Conservation (phyloP, 2,113 vertebrate genomes). For the Oryzias melastigma region DNA sequence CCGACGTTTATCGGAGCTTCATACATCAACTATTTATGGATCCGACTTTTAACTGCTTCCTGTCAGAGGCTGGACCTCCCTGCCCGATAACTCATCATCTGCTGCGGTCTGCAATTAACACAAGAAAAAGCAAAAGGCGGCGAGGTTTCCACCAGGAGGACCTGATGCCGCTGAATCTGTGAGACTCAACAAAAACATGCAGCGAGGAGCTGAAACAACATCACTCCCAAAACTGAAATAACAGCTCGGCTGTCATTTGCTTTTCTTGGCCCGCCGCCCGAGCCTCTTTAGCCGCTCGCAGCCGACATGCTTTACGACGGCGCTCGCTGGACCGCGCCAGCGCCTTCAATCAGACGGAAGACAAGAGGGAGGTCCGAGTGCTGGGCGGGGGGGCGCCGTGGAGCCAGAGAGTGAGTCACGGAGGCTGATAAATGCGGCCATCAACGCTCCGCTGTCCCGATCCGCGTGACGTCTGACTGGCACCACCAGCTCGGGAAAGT, state of each 20-base stretch:
- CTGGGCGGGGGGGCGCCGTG: constrained; percentile 22
- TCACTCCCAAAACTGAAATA: constrained; percentile 28
- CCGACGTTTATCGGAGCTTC: no score
- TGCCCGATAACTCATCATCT: constrained; percentile 7
- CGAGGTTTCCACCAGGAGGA: constrained; percentile 24
- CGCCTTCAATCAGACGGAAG: constrained; percentile 51
- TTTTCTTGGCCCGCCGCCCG: constrained; percentile 27
- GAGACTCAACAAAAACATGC: constrained; percentile 30
- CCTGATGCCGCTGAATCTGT: constrained; percentile 8
- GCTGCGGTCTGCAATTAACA: constrained; percentile 18
- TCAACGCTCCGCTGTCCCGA: constrained; percentile 3
- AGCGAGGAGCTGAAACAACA: constrained; percentile 49
- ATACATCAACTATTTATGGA: no score
- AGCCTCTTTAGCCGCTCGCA: constrained; percentile 30
- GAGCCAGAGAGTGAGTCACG: constrained; percentile 14
- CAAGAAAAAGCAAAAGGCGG: constrained; percentile 25
- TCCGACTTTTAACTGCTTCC: no score
- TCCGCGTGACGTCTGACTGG: no score
- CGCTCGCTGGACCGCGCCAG: constrained; percentile 22
- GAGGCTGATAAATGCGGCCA: constrained; percentile 19
- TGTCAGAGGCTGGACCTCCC: no score
- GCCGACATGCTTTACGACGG: constrained; percentile 39
- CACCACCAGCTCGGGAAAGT: no score
- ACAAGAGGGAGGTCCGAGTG: constrained; percentile 29
- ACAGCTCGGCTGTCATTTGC: constrained; percentile 43